Evolutionary conservation across 2,797 vertebrate genomes (phyloP).

Genomic region (Brachyrhaphis roseni): DNA sequence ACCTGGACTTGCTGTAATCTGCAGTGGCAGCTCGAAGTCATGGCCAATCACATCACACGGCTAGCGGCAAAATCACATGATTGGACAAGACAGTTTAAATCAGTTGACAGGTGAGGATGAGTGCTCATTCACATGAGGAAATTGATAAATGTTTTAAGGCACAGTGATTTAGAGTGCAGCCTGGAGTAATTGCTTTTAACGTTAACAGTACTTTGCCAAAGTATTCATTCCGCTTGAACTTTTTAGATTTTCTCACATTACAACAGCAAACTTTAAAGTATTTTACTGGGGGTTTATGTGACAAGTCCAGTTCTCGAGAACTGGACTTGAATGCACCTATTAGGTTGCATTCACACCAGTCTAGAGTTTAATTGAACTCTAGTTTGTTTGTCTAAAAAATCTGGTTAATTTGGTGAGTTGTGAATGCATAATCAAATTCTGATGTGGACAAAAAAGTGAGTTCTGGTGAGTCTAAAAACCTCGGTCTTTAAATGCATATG

Average conservation of each 20-base stretch:
- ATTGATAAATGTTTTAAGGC: constrained; percentile 23
- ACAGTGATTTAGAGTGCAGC: constrained; percentile 1
- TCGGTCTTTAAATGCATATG: too few relatives aligned
- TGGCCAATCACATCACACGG: constrained; percentile 84
- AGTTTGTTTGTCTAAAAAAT: too few relatives aligned
- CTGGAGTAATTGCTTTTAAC: background rate
- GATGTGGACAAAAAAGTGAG: too few relatives aligned
- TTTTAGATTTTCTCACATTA: too few relatives aligned
- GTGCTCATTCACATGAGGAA: constrained; percentile 5
- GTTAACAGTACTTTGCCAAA: background rate
- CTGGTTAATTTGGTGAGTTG: too few relatives aligned
- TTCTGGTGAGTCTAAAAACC: too few relatives aligned
- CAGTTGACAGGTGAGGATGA: constrained; percentile 30
- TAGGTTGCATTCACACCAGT: too few relatives aligned
- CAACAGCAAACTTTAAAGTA: background rate
- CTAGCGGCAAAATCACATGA: constrained; percentile 81
- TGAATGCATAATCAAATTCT: too few relatives aligned
- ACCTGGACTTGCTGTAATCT: constrained; percentile 85
- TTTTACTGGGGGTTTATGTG: background rate
- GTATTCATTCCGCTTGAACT: background rate
- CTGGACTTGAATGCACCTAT: background rate
- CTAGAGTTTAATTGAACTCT: too few relatives aligned
- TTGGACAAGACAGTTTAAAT: constrained; percentile 33
- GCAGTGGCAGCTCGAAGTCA: constrained; percentile 87
- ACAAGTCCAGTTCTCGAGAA: background rate